phyloP scores from a whole-genome alignment of 1,140 invertebrate genomes.

The Heliconius hewitsoni region DNA sequence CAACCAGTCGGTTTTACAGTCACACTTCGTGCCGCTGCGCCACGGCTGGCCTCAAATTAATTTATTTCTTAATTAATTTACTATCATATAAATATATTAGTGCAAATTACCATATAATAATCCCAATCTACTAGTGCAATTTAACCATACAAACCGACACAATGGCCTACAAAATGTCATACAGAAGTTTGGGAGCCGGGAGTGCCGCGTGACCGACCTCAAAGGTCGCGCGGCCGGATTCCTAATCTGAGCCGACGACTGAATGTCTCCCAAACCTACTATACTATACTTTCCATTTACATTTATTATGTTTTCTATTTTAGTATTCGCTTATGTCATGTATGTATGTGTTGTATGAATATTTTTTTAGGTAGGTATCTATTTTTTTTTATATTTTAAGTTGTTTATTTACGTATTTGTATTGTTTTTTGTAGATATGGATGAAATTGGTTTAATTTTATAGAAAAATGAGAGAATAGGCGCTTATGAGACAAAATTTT shows the following conservation, averaged over 20 bases:
- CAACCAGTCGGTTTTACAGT: no score
- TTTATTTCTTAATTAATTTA: no score
- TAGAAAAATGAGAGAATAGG: no score
- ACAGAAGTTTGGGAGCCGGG: conserved; percentile 13
- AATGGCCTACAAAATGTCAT: conserved; percentile 24
- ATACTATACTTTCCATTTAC: not conserved
- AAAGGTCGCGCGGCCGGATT: conserved; percentile 35
- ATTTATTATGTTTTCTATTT: not conserved
- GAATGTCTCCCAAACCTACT: not conserved
- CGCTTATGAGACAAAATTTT: no score
- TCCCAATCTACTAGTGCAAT: not conserved
- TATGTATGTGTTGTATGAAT: not conserved
- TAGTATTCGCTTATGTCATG: not conserved
- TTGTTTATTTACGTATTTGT: no score
- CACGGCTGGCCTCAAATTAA: no score
- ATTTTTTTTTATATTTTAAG: no score
- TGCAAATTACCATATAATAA: not conserved
- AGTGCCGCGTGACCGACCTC: conserved; percentile 27
- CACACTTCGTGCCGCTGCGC: no score
- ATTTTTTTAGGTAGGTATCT: no score
- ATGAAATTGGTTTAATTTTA: no score
- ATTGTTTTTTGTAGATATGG: no score
- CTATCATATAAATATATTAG: not conserved
- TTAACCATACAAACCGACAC: not conserved
- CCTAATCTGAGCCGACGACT: conserved; percentile 22